These are phyloP conservation scores for Stegostoma tigrinum DNA, from an alignment of 2,113 vertebrate species.

Conservation along the genomic window DNA sequence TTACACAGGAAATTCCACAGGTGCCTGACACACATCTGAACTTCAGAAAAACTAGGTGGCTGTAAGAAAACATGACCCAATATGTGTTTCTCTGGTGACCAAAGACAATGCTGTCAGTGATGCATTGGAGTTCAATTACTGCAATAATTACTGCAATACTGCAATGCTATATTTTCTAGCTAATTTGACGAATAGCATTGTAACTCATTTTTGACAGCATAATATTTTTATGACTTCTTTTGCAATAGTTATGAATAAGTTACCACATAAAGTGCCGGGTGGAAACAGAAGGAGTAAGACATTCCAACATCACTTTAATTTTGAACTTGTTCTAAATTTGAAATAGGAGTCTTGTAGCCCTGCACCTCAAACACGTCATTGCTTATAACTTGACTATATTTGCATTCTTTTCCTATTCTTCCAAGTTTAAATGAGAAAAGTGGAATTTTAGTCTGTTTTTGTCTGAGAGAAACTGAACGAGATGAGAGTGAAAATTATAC, in stretches of 20 bases:
- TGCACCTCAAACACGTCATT: background rate
- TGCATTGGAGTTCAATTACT: background rate
- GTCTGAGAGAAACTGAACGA: background rate
- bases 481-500: background rate
- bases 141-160: no score
- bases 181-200: background rate
- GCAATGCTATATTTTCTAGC: background rate
- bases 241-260: background rate
- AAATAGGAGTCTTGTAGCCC: background rate
- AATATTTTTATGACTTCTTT: background rate
- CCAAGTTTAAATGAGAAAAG: background rate
- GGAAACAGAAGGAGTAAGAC: background rate
- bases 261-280: background rate
- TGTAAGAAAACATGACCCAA: no score
- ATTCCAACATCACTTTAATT: background rate
- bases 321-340: background rate
- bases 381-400: background rate
- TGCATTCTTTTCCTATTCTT: background rate
- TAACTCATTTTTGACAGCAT: background rate
- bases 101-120: background rate
- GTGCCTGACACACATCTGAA: no score
- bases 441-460: background rate
- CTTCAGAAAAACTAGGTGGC: no score
- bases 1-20: no score
- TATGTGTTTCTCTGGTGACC: background rate